phyloP scores from a whole-genome alignment of 2,113 vertebrate genomes.

The Thymallus thymallus region DNA sequence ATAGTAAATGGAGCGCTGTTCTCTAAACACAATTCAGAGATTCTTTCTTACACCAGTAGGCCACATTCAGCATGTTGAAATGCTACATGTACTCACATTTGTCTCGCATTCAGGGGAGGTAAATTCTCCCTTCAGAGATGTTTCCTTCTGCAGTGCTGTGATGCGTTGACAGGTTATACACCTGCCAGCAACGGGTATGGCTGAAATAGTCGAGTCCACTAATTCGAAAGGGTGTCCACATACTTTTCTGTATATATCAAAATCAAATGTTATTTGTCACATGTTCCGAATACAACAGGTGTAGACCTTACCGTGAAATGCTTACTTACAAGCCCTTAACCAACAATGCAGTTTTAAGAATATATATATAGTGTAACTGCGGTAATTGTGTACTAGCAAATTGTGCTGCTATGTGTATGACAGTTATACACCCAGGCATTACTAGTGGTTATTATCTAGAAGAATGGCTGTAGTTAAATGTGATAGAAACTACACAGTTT shows the following conservation, averaged over 20 bases:
- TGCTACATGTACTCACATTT: neutral
- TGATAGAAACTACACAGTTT: neutral
- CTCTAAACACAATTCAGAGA: neutral
- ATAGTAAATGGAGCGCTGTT: neutral
- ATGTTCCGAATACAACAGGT: too few relatives aligned
- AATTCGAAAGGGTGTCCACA: too few relatives aligned
- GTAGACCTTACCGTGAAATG: too few relatives aligned
- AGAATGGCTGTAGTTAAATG: constrained; percentile 1
- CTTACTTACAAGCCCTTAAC: too few relatives aligned
- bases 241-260: too few relatives aligned
- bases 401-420: constrained; percentile 8
- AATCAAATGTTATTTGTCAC: too few relatives aligned
- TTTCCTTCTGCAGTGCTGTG: too few relatives aligned
- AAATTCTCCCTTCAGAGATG: too few relatives aligned
- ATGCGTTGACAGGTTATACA: too few relatives aligned
- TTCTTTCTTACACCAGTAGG: neutral
- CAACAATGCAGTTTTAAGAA: too few relatives aligned
- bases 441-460: constrained; percentile 28
- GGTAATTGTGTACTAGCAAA: constrained; percentile 13
- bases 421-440: constrained; percentile 28
- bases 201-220: too few relatives aligned
- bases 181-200: too few relatives aligned
- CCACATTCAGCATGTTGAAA: neutral
- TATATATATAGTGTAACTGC: neutral
- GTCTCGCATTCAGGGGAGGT: neutral